A percentile compares a stretch with the other conserved stretches of the same genome.
phyloP scores from a whole-genome alignment of 2,797 vertebrate genomes.

The Ceryle rudis region DNA sequence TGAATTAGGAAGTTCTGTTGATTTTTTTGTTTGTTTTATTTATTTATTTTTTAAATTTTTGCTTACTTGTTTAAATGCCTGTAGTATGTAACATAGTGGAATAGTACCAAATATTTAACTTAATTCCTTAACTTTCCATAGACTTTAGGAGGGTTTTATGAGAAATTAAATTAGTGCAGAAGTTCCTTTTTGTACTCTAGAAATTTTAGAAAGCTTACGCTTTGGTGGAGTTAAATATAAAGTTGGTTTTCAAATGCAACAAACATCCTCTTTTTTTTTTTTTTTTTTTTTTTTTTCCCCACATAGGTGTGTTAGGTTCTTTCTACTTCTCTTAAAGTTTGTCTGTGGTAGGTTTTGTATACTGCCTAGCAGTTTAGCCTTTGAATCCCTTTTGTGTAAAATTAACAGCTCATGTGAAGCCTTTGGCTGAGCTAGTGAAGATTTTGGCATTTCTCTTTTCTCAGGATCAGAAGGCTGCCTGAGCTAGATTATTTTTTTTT shows the following conservation, averaged over 20 bases:
- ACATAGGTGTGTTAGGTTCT: neutral
- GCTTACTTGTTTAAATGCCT: neutral
- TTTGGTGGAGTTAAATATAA: neutral
- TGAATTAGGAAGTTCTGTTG: neutral
- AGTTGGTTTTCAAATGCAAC: neutral
- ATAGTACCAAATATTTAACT: neutral
- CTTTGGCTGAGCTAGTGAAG: neutral
- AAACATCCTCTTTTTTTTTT: neutral
- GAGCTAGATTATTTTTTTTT: neutral
- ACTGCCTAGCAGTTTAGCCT: neutral
- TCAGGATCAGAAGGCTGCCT: neutral
- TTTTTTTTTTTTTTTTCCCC: accelerated
- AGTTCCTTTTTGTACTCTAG: neutral
- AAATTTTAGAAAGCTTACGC: neutral
- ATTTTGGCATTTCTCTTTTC: neutral
- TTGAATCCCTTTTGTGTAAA: neutral
- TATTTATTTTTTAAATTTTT: neutral
- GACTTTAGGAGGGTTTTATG: neutral
- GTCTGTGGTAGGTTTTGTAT: neutral
- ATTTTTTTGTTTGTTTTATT: neutral
- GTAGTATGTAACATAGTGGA: neutral
- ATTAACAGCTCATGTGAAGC: neutral
- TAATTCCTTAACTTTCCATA: neutral
- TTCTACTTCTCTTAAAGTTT: neutral
- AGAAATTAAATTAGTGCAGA: neutral